Percentiles rank a stretch among this genome's conserved stretches.
phyloP scores from a whole-genome alignment of 1,140 invertebrate genomes.

The Trachelipus rathkii region DNA sequence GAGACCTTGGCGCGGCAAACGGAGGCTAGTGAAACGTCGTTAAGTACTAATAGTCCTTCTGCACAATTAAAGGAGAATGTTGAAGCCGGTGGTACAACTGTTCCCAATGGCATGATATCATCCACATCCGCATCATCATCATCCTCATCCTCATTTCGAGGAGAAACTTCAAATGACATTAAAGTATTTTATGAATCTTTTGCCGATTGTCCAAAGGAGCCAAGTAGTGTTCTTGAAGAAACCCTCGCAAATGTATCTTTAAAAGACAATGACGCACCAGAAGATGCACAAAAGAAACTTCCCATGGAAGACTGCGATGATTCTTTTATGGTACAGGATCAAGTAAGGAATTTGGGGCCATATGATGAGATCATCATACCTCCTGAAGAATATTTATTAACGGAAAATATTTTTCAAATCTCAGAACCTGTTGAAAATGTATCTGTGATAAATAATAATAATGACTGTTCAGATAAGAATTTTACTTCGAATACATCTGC shows the following conservation, averaged over 20 bases:
- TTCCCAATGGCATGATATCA: background rate
- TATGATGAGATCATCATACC: background rate
- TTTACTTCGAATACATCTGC: background rate
- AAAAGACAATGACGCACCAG: too few species aligned
- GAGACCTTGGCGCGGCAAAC: background rate
- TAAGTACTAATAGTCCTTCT: background rate
- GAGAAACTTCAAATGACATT: too few species aligned
- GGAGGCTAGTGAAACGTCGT: background rate
- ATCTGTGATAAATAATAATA: constrained; percentile 1
- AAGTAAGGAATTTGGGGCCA: background rate
- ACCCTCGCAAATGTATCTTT: too few species aligned
- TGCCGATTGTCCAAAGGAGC: too few species aligned
- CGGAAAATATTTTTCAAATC: background rate
- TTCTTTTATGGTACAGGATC: background rate
- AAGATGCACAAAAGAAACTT: too few species aligned
- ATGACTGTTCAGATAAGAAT: background rate
- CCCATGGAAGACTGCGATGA: too few species aligned
- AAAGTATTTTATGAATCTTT: too few species aligned
- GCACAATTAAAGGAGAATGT: background rate
- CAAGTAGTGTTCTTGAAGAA: too few species aligned
- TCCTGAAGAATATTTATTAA: background rate
- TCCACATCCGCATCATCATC: too few species aligned
- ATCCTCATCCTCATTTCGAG: too few species aligned
- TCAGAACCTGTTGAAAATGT: background rate
- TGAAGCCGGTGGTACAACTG: background rate